Evolutionary conservation across 2,888 invertebrate genomes (phyloP).

Genomic region (Globia sparganii): DNA sequence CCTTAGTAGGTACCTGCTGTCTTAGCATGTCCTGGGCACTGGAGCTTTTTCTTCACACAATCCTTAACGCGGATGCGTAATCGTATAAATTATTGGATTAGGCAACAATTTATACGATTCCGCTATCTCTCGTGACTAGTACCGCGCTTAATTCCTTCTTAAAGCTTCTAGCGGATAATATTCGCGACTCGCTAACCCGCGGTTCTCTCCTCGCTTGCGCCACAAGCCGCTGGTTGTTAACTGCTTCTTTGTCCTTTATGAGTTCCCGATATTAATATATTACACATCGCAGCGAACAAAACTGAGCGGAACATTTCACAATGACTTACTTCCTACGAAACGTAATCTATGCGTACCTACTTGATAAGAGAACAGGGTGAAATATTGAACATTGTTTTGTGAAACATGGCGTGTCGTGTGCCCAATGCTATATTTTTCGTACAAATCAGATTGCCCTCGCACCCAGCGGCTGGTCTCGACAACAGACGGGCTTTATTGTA

Average conservation of each 20-base stretch:
- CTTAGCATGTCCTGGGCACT: neutral
- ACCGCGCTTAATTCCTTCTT: neutral
- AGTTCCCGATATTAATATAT: conserved; percentile 11
- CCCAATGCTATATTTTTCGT: neutral
- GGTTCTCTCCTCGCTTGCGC: neutral
- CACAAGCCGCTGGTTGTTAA: neutral
- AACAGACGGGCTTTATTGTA: neutral
- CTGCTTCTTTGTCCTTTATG: conserved; percentile 9
- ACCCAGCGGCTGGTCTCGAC: neutral
- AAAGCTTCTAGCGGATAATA: neutral
- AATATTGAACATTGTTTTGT: neutral
- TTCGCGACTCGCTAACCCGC: neutral
- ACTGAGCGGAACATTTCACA: conserved; percentile 3
- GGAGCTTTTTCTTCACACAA: too few relatives aligned
- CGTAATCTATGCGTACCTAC: neutral
- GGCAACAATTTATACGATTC: neutral
- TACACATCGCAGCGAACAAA: neutral
- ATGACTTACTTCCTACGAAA: neutral
- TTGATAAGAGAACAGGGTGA: neutral
- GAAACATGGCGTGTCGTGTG: neutral
- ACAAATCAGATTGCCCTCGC: neutral
- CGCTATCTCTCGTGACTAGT: neutral
- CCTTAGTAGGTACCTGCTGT: neutral
- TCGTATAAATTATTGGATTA: too few relatives aligned
- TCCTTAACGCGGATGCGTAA: too few relatives aligned